Percentiles rank a stretch among this genome's conserved stretches.
Conservation (phyloP, 1,140 invertebrate species). For the Drosophila watanabei region DNA sequence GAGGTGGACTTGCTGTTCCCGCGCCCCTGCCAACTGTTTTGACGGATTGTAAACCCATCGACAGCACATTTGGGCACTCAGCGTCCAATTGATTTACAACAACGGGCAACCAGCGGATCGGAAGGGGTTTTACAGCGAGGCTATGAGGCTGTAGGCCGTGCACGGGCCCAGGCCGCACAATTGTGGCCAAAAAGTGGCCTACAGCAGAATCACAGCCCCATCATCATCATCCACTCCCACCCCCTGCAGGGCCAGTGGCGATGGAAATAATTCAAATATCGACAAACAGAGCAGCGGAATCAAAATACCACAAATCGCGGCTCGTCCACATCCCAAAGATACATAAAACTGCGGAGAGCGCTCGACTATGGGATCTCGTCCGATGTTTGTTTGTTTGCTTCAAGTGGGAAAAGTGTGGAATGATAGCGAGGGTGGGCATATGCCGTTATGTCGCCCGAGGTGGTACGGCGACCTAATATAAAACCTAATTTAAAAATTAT, state of each 20-base stretch:
- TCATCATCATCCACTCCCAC: slow-evolving; percentile 19
- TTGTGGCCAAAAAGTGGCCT: slow-evolving; percentile 76
- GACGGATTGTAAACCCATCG: slow-evolving; percentile 82
- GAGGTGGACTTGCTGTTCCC: slow-evolving; percentile 48
- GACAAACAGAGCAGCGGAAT: slow-evolving; percentile 59
- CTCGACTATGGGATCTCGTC: slow-evolving; percentile 9
- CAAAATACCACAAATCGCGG: slow-evolving; percentile 62
- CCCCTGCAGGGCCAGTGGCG: slow-evolving; percentile 48
- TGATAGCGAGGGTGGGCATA: slow-evolving; percentile 8
- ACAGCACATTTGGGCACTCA: slow-evolving; percentile 76
- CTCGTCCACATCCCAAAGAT: slow-evolving; percentile 57
- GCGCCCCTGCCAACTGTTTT: slow-evolving; percentile 69
- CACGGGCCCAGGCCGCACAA: slow-evolving; percentile 54
- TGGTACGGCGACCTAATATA: background rate
- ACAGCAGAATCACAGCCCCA: slow-evolving; percentile 38
- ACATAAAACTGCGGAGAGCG: slow-evolving; percentile 43
- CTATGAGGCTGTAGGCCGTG: background rate
- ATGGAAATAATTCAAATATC: slow-evolving; percentile 80
- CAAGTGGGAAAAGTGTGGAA: slow-evolving; percentile 23
- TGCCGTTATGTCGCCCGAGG: slow-evolving; percentile 9
- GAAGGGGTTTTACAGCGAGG: slow-evolving; percentile 6
- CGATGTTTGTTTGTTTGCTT: slow-evolving; percentile 62
- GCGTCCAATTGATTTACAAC: slow-evolving; percentile 72
- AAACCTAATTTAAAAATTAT: too few relatives aligned
- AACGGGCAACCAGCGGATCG: slow-evolving; percentile 27